phyloP scores from a whole-genome alignment of 1,140 invertebrate species.

The Wasmannia auropunctata region DNA sequence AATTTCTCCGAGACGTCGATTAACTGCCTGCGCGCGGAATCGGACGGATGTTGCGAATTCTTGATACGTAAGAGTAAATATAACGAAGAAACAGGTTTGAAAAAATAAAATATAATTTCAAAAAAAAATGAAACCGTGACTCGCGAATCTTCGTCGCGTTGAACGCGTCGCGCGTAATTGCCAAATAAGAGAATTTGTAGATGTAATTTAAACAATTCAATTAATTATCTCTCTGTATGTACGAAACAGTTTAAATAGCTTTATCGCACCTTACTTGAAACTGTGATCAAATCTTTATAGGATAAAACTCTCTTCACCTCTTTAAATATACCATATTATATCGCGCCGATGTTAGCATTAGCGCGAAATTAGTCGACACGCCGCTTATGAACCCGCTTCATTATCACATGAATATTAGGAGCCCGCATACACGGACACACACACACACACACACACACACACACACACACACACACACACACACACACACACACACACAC shows the following conservation, averaged over 20 bases:
- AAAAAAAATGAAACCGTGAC: no score
- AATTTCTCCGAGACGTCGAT: slow-evolving; percentile 9
- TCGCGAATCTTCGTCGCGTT: background rate
- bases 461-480: no score
- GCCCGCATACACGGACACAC: no score
- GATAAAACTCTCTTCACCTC: no score
- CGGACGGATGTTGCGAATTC: background rate
- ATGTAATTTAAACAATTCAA: background rate
- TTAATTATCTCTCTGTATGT: background rate
- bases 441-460: no score
- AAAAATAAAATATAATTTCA: no score
- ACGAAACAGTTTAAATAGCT: background rate
- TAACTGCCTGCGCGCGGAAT: background rate
- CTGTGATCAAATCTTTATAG: background rate
- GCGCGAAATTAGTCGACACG: background rate
- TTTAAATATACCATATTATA: no score
- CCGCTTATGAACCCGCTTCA: background rate
- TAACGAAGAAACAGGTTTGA: background rate
- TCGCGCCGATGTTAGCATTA: background rate
- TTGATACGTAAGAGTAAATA: background rate
- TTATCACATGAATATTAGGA: background rate
- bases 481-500: no score
- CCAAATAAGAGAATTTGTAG: background rate
- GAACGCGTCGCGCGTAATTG: background rate
- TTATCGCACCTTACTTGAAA: slow-evolving; percentile 1